Evolutionary conservation across 2,888 invertebrate species (phyloP).

Genomic region (Calliscelio sp.): DNA sequence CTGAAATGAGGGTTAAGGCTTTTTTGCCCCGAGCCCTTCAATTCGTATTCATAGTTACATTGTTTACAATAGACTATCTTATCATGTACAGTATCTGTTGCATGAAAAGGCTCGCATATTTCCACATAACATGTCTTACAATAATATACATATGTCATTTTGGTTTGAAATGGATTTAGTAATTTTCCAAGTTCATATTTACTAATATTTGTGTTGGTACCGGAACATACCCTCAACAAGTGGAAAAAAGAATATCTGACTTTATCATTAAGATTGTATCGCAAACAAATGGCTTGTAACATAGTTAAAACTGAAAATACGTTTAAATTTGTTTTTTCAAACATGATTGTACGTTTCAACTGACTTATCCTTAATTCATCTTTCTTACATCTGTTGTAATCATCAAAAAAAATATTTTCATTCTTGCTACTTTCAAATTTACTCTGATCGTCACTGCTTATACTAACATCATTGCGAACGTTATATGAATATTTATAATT

Average conservation of each 20-base stretch:
- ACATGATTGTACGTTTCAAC: no score
- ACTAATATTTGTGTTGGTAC: neutral
- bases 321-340: conserved; percentile 24
- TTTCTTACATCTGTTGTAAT: no score
- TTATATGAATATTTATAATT: no score
- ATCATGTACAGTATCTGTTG: conserved; percentile 4
- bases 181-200: conserved; percentile 27
- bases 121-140: conserved; percentile 9
- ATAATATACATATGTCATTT: conserved; percentile 17
- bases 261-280: conserved; percentile 21
- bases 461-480: no score
- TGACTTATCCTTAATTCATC: no score
- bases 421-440: no score
- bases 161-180: conserved; percentile 2
- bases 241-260: conserved; percentile 11
- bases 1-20: no score
- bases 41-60: conserved; percentile 32
- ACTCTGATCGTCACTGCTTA: no score
- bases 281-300: conserved; percentile 16
- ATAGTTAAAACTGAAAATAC: conserved; percentile 26
- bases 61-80: conserved; percentile 4
- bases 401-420: no score
- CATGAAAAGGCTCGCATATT: neutral
- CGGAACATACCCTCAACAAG: conserved; percentile 19
- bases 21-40: no score